Evolutionary conservation across 2,797 vertebrate genomes (phyloP).

Genomic region (Falco naumanni): DNA sequence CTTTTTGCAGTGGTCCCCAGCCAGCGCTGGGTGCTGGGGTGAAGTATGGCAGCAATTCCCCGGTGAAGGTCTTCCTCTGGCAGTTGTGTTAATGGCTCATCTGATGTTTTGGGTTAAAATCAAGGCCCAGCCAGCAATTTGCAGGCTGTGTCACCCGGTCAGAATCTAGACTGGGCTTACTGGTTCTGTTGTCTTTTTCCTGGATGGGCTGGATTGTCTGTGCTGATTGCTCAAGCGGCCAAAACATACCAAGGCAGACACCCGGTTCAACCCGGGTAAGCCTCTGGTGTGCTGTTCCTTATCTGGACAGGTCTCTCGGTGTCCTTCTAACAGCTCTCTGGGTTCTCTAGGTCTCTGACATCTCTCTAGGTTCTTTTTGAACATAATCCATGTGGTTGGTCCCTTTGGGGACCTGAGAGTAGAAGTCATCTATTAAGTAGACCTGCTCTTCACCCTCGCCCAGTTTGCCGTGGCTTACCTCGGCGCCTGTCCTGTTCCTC

Average conservation of each 20-base stretch:
- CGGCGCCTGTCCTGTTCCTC: neutral
- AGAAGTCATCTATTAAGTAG: neutral
- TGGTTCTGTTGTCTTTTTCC: neutral
- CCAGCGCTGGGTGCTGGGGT: neutral
- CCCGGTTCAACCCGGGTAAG: neutral
- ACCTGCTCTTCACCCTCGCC: neutral
- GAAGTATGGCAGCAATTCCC: neutral
- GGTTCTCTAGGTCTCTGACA: neutral
- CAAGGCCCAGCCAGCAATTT: neutral
- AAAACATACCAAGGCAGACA: neutral
- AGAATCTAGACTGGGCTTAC: neutral
- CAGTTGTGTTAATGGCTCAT: neutral
- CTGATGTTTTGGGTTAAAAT: neutral
- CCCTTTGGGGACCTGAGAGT: neutral
- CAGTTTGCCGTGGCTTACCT: neutral
- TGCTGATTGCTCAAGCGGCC: neutral
- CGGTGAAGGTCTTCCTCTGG: neutral
- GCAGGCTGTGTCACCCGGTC: neutral
- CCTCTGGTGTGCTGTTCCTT: neutral
- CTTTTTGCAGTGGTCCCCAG: neutral
- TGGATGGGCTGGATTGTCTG: neutral
- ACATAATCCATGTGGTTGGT: neutral
- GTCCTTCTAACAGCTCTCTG: neutral
- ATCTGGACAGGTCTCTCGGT: neutral
- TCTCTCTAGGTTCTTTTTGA: neutral